Percentiles rank a stretch among this genome's conserved stretches.
phyloP scores from a whole-genome alignment of 1,140 invertebrate genomes.

The Drosophila mauritiana region DNA sequence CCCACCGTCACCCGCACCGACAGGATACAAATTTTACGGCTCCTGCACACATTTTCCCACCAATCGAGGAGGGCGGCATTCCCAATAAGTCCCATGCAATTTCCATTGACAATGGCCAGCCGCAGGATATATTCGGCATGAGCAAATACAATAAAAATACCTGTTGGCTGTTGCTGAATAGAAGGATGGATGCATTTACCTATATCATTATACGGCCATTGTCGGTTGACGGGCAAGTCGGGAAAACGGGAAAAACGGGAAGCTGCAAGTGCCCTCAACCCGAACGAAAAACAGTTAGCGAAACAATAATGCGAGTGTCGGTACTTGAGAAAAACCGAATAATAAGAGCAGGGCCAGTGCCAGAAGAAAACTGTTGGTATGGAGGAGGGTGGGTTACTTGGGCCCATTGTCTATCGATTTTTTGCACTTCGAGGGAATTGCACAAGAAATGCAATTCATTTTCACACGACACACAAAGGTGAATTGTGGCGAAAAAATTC shows the following conservation, averaged over 20 bases:
- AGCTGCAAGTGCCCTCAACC: constrained; percentile 48
- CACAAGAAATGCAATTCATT: constrained; percentile 75
- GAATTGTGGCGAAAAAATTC: constrained; percentile 55
- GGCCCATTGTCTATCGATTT: constrained; percentile 74
- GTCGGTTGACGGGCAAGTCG: neutral
- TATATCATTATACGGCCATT: constrained; percentile 53
- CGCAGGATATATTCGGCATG: constrained; percentile 78
- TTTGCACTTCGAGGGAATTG: constrained; percentile 68
- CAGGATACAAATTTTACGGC: constrained; percentile 61
- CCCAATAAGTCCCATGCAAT: constrained; percentile 52
- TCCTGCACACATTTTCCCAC: constrained; percentile 68
- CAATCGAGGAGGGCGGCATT: constrained; percentile 27
- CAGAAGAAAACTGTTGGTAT: constrained; percentile 19
- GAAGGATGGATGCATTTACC: constrained; percentile 55
- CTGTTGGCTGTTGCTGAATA: constrained; percentile 64
- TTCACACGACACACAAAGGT: constrained; percentile 56
- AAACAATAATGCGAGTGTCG: constrained; percentile 43
- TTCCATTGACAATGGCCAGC: constrained; percentile 78
- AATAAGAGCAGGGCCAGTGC: constrained; percentile 36
- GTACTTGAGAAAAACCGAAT: constrained; percentile 47
- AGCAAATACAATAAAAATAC: constrained; percentile 82
- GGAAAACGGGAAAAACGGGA: constrained; percentile 9
- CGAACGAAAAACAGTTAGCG: constrained; percentile 48
- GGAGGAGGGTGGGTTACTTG: constrained; percentile 35
- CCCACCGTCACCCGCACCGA: constrained; percentile 43